Base-by-base conservation (phyloP, 2,797 vertebrate genomes). In the Tokudaia tokunoshimensis region DNA sequence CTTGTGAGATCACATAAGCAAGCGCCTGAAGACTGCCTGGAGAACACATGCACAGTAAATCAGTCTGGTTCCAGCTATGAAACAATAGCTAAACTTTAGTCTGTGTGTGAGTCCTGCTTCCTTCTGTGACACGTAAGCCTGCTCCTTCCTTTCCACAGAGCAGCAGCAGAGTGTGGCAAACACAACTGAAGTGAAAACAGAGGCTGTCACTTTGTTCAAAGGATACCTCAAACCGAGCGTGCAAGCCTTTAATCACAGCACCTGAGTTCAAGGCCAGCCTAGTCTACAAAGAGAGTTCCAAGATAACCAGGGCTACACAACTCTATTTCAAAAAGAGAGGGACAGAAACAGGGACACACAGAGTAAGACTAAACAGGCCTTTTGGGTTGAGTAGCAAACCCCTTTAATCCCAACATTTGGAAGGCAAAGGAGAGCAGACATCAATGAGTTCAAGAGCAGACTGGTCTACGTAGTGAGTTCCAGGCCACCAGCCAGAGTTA, bases 141-240 rank as follows among this genome's bases (percentile, higher is more conserved):
- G 84, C 96, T 95, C 94, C 92, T 98, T 95, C 95, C 85, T 98
- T 97, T 98, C 97, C 80, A 91, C 61, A 96, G 67, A 94, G 94
- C 83, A 20, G 63, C 94, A 96, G 80, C 96, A 92, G 96, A 97
- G 82, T 94, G 87, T 96, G 95, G 97, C 97, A 98, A 97, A 98
- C 94, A 92, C 94, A 90, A 95, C 57, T 96, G 96, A 93, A 74
- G 7, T 94, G 97, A 97, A 98, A 98, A 91, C 7, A 76, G 14
- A 17, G 15, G 20, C 31, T 83, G 8, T 74, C 92, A 95, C 91
- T 92, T 97, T 82, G 93, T 97, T 96, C 76, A 89, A 92, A 88
- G 94, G 44, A 96, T 44, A 12, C 80, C 90, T 0, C 26, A 63
- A 83, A 6, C 19, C 10, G 17, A 6, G 29, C 3, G 41, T 31